Base-by-base conservation (phyloP, 2,888 invertebrate species). In the Agriopis aurantiaria region DNA sequence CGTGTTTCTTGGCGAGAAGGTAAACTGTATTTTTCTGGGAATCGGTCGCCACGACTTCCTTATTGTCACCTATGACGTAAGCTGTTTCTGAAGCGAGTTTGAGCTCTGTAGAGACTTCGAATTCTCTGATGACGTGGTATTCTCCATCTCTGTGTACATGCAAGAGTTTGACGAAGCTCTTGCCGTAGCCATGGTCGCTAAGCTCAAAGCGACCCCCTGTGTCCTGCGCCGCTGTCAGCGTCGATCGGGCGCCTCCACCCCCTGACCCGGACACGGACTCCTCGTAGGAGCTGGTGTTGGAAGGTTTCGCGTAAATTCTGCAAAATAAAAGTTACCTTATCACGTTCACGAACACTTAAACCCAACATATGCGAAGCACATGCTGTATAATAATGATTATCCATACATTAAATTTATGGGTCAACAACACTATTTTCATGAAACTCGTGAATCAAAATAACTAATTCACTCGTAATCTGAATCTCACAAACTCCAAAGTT, bases 1-100 rank as follows among this genome's bases (percentile, higher is more conserved):
- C 97, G 83, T 96, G 94, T 81, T 97, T 96, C 84, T 97, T 97
- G 8, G 97, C 97, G 77, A 97, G 86, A 51, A 97, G 88, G 84
- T 97, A 97, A 49, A 97, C 96, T 0, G 97, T 97, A 84, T 97
- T 97, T 90, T 97, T 97, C 86, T 97, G 97, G 0, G 97, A 96
- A 83, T 97, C 97, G 0, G 97, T 97, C 11, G 97, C 97, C 17
- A 97, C 96, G 71, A 97, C 96, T 82, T 97, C 97, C 62, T 96
- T 95, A 84, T 97, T 97, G 88, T 97, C 97, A n/a, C 97, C 96
- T 74, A 94, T 84, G 0, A 96, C 89, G 87, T 97, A 97, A 75
- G 97, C 97, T 75, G 96, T 96, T 82, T 96, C 96, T 4, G 96
- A 96, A 71, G 95, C 94, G 65, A 97, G 90, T 77, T 96, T 96